phyloP scores from a whole-genome alignment of 2,888 invertebrate species.

The Nomada lathburiana region DNA sequence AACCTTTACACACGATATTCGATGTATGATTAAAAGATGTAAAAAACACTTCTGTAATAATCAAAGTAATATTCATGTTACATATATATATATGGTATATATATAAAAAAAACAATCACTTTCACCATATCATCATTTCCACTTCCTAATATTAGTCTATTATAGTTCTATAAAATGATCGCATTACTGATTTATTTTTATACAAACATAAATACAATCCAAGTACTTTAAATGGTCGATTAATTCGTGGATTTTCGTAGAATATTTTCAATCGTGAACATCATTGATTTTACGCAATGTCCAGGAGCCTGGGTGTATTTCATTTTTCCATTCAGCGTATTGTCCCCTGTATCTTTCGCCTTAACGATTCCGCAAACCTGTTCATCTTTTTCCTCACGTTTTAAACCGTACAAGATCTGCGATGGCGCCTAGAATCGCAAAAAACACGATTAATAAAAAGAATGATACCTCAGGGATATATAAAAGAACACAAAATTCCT shows the following conservation, averaged over 20 bases:
- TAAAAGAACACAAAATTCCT: background rate
- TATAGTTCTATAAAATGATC: background rate
- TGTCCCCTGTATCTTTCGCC: slow-evolving; percentile 6
- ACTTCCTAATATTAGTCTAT: background rate
- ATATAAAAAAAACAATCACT: background rate
- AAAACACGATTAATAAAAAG: slow-evolving; percentile 2
- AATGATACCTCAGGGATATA: background rate
- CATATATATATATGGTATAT: background rate
- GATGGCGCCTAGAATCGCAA: slow-evolving; percentile 46
- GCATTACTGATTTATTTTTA: background rate
- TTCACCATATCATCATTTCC: background rate
- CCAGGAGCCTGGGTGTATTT: slow-evolving; percentile 41
- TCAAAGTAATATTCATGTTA: slow-evolving; percentile 22
- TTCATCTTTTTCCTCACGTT: slow-evolving; percentile 15
- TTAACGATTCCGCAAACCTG: slow-evolving; percentile 3
- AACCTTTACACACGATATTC: slow-evolving; percentile 35
- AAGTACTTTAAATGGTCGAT: slow-evolving; percentile 53
- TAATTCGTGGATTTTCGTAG: slow-evolving; percentile 69
- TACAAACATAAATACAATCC: background rate
- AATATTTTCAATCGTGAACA: slow-evolving; percentile 79
- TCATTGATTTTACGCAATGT: slow-evolving; percentile 70
- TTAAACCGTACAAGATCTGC: slow-evolving; percentile 33
- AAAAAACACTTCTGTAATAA: slow-evolving; percentile 51
- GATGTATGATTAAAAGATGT: slow-evolving; percentile 33
- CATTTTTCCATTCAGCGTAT: slow-evolving; percentile 13